Evolutionary conservation across 1,140 invertebrate species (phyloP), one percentile per base, ranked within the genome.

Genomic region (Apis florea): DNA sequence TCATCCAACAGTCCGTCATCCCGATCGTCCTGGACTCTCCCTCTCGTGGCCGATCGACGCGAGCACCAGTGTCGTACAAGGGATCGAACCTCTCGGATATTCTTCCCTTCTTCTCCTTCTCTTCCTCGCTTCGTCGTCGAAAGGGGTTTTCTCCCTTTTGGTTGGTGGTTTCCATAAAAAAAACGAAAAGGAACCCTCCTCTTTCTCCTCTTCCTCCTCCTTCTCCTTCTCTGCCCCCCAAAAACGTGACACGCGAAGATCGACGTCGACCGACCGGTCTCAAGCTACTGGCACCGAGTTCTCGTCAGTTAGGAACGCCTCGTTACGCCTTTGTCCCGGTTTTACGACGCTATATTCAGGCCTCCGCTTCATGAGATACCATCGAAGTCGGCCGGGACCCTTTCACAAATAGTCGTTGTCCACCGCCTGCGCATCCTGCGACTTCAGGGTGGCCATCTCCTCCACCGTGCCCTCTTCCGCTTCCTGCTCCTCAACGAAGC

Each of bases 401-500:
- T 82, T 82, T 92, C 90, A 92, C 78, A 92, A 86, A 70, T 93
- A 94, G 76, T 92, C 92, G 73, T 92, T 93, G 68, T 93, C 92
- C 9, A 90, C 88, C 2, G 87, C 83, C 61, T 93, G 92, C 21
- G 82, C 88, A 74, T 94, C 93, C 70, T 91, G 92, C 2, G 91
- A 90, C 71, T 94, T 93, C 10, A 94, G 79, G 40, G 92, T 94
- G 51, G 91, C 90, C 93, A 93, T 93, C 82, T 94, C 93, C 84
- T 94, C 93, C 12, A 88, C 90, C 2, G 92, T 91, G 3, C 90
- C 90, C 19, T 85, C 85, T 49, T 91, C 90, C 59, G 74, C 85
- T 59, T 93, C 92, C 84, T 95, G 93, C 56, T 96, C 95, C 75
- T 96, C 95, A 0, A 94, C 94, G 84, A 96, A 96, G 88, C 94